Evolutionary conservation across 2,888 invertebrate genomes (phyloP).

Genomic region (Mystacides longicornis): DNA sequence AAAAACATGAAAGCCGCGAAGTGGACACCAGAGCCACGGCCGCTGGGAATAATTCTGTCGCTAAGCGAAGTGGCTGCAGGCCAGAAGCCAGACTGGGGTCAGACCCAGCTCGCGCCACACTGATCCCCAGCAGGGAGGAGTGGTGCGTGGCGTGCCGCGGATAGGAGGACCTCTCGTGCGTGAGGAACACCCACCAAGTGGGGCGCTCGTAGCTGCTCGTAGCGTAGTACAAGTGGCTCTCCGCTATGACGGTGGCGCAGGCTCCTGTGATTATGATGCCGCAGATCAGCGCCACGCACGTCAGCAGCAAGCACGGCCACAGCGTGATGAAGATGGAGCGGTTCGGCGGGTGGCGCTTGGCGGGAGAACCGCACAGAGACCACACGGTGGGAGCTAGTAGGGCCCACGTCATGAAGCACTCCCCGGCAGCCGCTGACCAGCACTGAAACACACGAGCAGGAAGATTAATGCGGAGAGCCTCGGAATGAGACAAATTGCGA

Average conservation of each 20-base stretch:
- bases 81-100: conserved; percentile 58
- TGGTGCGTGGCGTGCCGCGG: conserved; percentile 64
- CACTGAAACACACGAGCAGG: conserved; percentile 47
- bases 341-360: background rate
- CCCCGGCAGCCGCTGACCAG: conserved; percentile 85
- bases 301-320: conserved; percentile 62
- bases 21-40: conserved; percentile 60
- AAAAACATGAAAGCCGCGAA: conserved; percentile 69
- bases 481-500: no score
- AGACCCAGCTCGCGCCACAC: conserved; percentile 52
- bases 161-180: background rate
- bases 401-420: conserved; percentile 85
- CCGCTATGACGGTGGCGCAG: conserved; percentile 69
- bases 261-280: conserved; percentile 76
- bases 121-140: conserved; percentile 63
- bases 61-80: conserved; percentile 75
- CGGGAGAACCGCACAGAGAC: conserved; percentile 31
- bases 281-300: conserved; percentile 65
- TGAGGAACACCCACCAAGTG: conserved; percentile 33
- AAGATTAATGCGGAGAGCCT: no score
- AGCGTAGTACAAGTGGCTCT: conserved; percentile 65
- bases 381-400: conserved; percentile 66
- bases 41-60: conserved; percentile 86
- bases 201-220: conserved; percentile 46
- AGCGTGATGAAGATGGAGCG: conserved; percentile 30